Evolutionary conservation across 2,797 vertebrate species (phyloP), one percentile per base, ranked within the genome.

Genomic region (Buceros bicornis): DNA sequence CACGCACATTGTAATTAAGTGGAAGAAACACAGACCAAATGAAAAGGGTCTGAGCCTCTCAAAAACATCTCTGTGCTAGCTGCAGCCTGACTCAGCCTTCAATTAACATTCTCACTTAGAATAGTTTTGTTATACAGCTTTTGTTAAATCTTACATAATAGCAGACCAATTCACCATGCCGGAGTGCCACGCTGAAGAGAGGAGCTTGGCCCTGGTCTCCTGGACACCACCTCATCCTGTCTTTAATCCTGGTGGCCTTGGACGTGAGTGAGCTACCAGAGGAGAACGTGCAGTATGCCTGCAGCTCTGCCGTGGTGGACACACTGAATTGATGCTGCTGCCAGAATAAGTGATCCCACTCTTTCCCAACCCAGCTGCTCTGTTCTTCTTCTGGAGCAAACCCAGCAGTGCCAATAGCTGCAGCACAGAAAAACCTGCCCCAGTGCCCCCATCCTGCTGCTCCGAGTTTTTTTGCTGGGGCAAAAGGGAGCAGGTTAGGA

Each of bases 81-180:
- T 91, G 82, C 82, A 95, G 95, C 94, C 91, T 97, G 96, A 96
- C 94, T 97, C 96, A 97, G 93, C 80, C 95, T 87, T 95, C 96
- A 95, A 93, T 97, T 97, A 97, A 91, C 87, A 96, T 96, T 95
- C 94, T 93, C 95, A 77, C 95, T 95, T 93, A 91, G 94, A 96
- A 96, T 95, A 96, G 89, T 83, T 96, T 90, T 96, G 82, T 91
- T 94, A 72, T 87, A 95, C 35, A 73, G 95, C 93, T 96, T 96
- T 88, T 95, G 94, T 96, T 91, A 67, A 78, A 67, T 84, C 80
- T 96, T 93, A 94, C 80, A 84, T 95, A 96, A 96, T 54, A 95
- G 24, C 71, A 80, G 94, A 71, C 66, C 85, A 90, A 81, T 84
- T 93, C 80, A 71, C 73, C 6, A 2, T 76, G 82, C 70, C 47